Base-by-base conservation (phyloP, 2,888 invertebrate genomes). In the Oscheius onirici region DNA sequence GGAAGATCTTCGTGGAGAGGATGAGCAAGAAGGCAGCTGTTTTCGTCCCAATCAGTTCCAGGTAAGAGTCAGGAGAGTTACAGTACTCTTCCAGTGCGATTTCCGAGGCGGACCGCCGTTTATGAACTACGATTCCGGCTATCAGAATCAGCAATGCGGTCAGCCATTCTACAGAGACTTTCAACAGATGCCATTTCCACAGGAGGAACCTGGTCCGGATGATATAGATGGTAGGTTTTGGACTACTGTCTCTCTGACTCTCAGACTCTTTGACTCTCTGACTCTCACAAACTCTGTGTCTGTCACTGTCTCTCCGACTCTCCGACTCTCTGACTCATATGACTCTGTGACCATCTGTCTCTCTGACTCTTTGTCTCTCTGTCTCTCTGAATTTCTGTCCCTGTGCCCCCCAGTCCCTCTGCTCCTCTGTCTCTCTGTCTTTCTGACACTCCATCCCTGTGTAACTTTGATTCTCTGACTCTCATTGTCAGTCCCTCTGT, bases 1-100 rank as follows among this genome's bases (percentile, higher is more conserved):
- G n/a, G 69, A 69, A 13, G 69, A 69, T 46, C 54, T 69, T 3
- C 44, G 58, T 20, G 69, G 69, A 13, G 69, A 69, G 26, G 69
- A 69, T 60, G 69, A 69, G 46, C 52, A 51, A 13, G 69, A 69
- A 28, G 69, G 69, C 10, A 58, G 44, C 28, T 43, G 34, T 8
- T 69, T 69, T 20, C 44, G 69, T 17, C 69, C 51, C 26, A 17
- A 63, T 26, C 46, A 63, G 17, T 63, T 63, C 34, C 63, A 63
- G 34, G 63, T 63, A 6, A 17, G 28, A 15, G 5, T 49, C 46
- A 11, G 44, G n/a, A 2, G n/a, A 40, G 13, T 26, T n/a, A 5
- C 26, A 1, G 24, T 8, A 13, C 2, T 2, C 13, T 28, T 63
- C 28, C 61, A 63, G 63, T 63, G 63, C 15, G 63, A 63, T 11